Conservation (phyloP, 2,888 invertebrate genomes). For the Gortyna flavago region DNA sequence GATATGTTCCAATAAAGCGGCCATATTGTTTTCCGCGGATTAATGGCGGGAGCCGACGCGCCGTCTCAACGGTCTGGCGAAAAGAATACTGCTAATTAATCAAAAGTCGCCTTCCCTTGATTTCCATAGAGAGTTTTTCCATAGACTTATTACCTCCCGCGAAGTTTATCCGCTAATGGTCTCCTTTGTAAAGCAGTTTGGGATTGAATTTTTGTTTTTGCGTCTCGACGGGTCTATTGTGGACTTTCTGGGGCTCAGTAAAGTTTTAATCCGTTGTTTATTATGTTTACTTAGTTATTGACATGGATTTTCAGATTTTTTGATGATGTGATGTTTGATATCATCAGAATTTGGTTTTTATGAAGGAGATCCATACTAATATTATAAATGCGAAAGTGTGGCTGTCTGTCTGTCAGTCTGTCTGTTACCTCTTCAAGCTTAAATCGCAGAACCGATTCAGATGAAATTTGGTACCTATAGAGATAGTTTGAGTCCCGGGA, state of each 20-base stretch:
- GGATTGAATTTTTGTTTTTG: constrained; percentile 84
- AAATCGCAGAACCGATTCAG: too few species aligned
- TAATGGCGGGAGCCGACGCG: constrained; percentile 76
- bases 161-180: constrained; percentile 82
- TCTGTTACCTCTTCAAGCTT: too few species aligned
- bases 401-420: too few species aligned
- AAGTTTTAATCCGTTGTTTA: constrained; percentile 79
- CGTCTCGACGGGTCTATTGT: constrained; percentile 77
- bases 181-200: constrained; percentile 84
- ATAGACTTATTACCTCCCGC: constrained; percentile 79
- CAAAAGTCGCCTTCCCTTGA: constrained; percentile 86
- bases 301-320: constrained; percentile 50
- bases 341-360: background rate
- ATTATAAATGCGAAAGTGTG: too few species aligned
- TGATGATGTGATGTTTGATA: background rate
- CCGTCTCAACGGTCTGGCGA: constrained; percentile 79
- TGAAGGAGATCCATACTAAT: too few species aligned
- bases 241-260: constrained; percentile 66
- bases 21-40: constrained; percentile 86
- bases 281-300: constrained; percentile 79
- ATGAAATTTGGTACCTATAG: too few species aligned
- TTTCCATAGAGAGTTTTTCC: constrained; percentile 87
- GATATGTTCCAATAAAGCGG: constrained; percentile 83
- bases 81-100: constrained; percentile 90
- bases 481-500: too few species aligned